phyloP scores from a whole-genome alignment of 2,797 vertebrate genomes.

The Podarcis lilfordi region DNA sequence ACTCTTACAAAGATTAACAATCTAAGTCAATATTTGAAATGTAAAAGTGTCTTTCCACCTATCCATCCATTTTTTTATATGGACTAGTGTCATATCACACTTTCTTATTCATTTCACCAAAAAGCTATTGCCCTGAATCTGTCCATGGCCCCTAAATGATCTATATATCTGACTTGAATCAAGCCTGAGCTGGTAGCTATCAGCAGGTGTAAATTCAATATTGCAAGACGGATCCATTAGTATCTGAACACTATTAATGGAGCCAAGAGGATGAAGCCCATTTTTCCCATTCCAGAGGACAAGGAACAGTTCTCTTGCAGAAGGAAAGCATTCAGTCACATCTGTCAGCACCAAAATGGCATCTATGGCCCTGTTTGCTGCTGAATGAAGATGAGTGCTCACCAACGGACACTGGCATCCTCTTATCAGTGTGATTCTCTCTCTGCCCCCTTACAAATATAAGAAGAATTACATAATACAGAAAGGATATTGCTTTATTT shows the following conservation, averaged over 20 bases:
- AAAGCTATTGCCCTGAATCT: slow-evolving; percentile 53
- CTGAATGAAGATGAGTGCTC: not conserved
- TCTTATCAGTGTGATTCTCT: not conserved
- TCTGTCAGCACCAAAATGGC: slow-evolving; percentile 42
- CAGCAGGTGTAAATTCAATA: slow-evolving; percentile 59
- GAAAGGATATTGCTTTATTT: not conserved
- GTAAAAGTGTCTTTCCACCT: slow-evolving; percentile 36
- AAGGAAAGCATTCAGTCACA: slow-evolving; percentile 44
- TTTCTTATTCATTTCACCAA: slow-evolving; percentile 52
- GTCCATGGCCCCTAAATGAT: slow-evolving; percentile 56
- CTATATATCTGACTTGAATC: slow-evolving; percentile 45
- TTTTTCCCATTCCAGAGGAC: slow-evolving; percentile 42
- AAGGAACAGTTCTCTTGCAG: slow-evolving; percentile 7
- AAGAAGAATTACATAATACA: not conserved
- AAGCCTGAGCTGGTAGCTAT: slow-evolving; percentile 43
- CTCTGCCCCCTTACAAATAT: not conserved
- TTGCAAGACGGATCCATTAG: slow-evolving; percentile 53
- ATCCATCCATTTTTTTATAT: slow-evolving; percentile 32
- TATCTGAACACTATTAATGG: slow-evolving; percentile 61
- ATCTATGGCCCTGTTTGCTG: slow-evolving; percentile 23
- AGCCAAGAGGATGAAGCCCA: slow-evolving; percentile 27
- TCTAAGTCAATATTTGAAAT: slow-evolving; percentile 42
- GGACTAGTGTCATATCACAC: slow-evolving; percentile 39
- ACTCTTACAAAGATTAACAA: slow-evolving; percentile 28
- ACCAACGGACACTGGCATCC: not conserved